Percentiles rank a stretch among this genome's conserved stretches.
These are phyloP conservation scores for Axea sp. DNA, from an alignment of 2,888 invertebrate species.

Conservation along the genomic window DNA sequence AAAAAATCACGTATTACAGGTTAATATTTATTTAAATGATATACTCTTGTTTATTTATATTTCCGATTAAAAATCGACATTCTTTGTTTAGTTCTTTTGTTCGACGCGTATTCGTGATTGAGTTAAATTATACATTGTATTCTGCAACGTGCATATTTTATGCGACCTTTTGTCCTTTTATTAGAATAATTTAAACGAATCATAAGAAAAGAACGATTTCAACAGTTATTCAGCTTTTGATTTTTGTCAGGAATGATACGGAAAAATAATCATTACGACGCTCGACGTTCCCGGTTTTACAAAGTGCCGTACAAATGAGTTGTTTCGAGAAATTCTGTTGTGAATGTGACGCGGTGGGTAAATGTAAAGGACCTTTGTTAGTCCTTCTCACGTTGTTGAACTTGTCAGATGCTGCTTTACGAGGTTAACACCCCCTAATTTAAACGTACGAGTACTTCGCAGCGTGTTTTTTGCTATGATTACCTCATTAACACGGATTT, in stretches of 20 bases:
- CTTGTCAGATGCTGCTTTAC: conserved; percentile 19
- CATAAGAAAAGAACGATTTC: too few relatives aligned
- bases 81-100: too few relatives aligned
- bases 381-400: conserved; percentile 32
- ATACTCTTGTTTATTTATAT: too few relatives aligned
- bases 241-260: neutral
- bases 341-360: conserved; percentile 17
- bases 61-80: too few relatives aligned
- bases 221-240: too few relatives aligned
- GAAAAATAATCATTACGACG: conserved; percentile 12
- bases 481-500: conserved; percentile 43
- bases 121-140: too few relatives aligned
- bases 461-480: conserved; percentile 30
- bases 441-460: conserved; percentile 17
- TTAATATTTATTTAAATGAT: too few relatives aligned
- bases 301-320: conserved; percentile 13
- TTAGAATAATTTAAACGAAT: too few relatives aligned
- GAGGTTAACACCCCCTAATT: conserved; percentile 13
- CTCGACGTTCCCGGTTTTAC: neutral
- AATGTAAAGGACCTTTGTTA: conserved; percentile 30
- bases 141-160: too few relatives aligned
- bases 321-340: conserved; percentile 7
- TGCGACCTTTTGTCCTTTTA: too few relatives aligned
- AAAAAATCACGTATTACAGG: too few relatives aligned
- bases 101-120: too few relatives aligned